These are phyloP conservation scores for Gavialis gangeticus DNA, from an alignment of 2,113 vertebrate species.

Conservation along the genomic window DNA sequence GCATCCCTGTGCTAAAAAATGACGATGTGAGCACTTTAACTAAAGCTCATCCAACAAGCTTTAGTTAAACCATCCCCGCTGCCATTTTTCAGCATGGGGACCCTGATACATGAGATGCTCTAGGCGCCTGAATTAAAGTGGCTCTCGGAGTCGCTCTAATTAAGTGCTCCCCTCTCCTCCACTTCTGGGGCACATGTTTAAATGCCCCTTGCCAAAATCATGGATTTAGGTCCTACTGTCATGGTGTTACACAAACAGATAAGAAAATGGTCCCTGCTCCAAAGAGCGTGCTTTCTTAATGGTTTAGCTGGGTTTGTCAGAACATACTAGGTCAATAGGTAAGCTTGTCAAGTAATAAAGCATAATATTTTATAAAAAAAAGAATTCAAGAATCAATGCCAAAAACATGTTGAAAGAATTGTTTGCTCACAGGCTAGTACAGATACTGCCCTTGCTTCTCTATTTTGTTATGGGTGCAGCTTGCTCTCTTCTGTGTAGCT, in stretches of 20 bases:
- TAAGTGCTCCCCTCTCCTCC: too few species aligned
- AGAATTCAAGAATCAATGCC: background rate
- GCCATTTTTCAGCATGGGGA: too few species aligned
- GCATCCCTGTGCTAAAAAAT: too few species aligned
- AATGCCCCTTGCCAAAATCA: too few species aligned
- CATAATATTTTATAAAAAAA: background rate
- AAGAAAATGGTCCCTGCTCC: background rate
- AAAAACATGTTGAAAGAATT: background rate
- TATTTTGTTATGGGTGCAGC: fast-evolving
- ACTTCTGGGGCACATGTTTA: too few species aligned
- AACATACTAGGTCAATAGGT: background rate
- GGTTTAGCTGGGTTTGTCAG: background rate
- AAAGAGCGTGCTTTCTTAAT: background rate
- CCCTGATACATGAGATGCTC: too few species aligned
- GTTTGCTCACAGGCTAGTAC: background rate
- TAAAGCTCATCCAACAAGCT: too few species aligned
- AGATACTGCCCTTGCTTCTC: background rate
- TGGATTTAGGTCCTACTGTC: background rate
- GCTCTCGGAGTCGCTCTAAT: too few species aligned
- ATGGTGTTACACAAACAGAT: background rate
- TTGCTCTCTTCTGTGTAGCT: background rate
- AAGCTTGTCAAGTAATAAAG: background rate
- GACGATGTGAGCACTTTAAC: too few species aligned
- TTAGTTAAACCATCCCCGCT: too few species aligned
- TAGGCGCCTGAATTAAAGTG: too few species aligned